Conservation (phyloP, 2,888 invertebrate species). For the Antheraea yamamai region DNA sequence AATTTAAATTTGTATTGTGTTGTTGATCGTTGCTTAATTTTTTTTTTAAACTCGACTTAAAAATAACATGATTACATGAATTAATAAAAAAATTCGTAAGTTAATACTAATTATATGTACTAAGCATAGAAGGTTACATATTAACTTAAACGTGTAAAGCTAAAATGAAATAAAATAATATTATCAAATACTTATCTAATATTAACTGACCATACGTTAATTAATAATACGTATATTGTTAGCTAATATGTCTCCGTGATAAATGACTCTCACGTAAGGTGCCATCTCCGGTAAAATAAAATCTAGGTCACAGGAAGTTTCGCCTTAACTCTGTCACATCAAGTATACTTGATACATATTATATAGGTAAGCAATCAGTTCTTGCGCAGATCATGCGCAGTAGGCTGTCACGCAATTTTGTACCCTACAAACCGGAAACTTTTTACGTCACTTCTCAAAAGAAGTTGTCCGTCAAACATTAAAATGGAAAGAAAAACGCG, state of each 20-base stretch:
- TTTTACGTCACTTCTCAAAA: slow-evolving; percentile 21
- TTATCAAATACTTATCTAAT: not conserved
- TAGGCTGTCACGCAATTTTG: slow-evolving; percentile 42
- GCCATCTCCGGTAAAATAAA: slow-evolving; percentile 38
- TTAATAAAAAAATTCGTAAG: no score
- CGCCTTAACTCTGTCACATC: slow-evolving; percentile 45
- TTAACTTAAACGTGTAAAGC: no score
- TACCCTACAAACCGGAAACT: slow-evolving; percentile 35
- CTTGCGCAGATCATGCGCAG: slow-evolving; percentile 75
- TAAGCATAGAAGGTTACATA: no score
- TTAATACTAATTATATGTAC: no score
- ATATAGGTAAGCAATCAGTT: slow-evolving; percentile 47
- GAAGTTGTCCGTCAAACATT: not conserved
- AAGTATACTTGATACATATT: slow-evolving; percentile 38
- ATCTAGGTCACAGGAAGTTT: slow-evolving; percentile 68
- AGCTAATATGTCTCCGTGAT: slow-evolving; percentile 28
- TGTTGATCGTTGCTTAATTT: no score
- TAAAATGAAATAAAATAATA: no score
- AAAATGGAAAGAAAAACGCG: slow-evolving; percentile 1
- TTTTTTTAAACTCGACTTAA: no score
- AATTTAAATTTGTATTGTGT: no score
- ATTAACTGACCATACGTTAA: not conserved
- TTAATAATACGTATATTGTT: not conserved
- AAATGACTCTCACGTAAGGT: slow-evolving; percentile 40
- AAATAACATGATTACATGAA: no score